Evolutionary conservation across 30 jellyfish, hydroid and myxozoan species (phyloP), one percentile per base, ranked within the genome.

Genomic region (Cassiopea xamachana): DNA sequence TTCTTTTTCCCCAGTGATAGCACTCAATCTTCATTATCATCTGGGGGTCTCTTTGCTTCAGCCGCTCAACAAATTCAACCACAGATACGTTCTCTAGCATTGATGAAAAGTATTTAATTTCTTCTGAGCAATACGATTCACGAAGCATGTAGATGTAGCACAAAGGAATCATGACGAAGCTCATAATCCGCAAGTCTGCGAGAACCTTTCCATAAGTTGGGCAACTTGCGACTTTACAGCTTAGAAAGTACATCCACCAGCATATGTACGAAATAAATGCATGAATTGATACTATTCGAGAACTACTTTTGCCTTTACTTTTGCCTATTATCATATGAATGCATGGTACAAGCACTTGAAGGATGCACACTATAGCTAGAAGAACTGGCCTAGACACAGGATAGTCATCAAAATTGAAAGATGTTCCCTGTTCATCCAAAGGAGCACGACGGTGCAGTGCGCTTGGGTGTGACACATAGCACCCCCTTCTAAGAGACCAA

Each of bases 71-170:
- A 67, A 48, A 84, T 16, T 84, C 89, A 16, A 76, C 70, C 16
- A 75, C 94, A 48, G 91, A 84, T 2, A 58, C 87, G 13, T 68
- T 80, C 1, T 62, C 61, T 19, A 86, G 18, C n/a, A 79, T 50
- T 9, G 73, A 69, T 1, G 86, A 70, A n/a, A 92, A 2, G 89
- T 85, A 79, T 77, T 86, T 49, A 14, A 46, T 78, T 55, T 84
- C 94, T 44, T 86, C 43, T 10, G 92, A 77, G 60, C 82, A 69
- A 44, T 84, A 85, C 2, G 97, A 84, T 88, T 92, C 97, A n/a
- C 80, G 15, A 58, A 92, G 81, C 79, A 92, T 80, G 50, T 43
- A 81, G 49, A 92, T 1, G 68, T 86, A 92, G 46, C 72, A 64
- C 12, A 80, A n/a, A 43, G 59, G 72, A 13, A 82, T 45, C 89